Evolutionary conservation across 2,888 invertebrate genomes (phyloP).

Genomic region (Aricia artaxerxes): DNA sequence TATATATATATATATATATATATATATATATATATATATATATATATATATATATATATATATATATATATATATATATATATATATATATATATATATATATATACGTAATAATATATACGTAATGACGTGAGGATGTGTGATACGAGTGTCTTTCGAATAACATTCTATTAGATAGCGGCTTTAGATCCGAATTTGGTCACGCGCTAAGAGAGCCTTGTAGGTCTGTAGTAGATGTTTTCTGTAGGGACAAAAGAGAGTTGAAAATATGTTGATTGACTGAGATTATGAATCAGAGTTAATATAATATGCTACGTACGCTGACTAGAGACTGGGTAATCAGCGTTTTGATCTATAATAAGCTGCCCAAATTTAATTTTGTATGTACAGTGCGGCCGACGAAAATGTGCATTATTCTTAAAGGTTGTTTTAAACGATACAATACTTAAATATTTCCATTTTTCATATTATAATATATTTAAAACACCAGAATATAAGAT

Average conservation of each 20-base stretch:
- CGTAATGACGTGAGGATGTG: no score
- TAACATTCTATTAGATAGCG: neutral
- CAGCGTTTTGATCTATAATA: neutral
- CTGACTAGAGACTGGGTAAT: neutral
- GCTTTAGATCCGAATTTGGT: neutral
- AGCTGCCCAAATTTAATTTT: neutral
- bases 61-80: no score
- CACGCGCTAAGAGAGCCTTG: neutral
- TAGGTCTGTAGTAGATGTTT: neutral
- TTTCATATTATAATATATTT: no score
- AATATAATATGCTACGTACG: neutral
- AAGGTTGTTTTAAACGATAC: neutral
- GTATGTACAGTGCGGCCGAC: neutral
- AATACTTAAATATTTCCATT: no score
- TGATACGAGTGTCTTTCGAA: neutral
- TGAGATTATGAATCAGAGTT: neutral
- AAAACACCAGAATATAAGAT: neutral
- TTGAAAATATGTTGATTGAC: neutral
- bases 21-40: no score
- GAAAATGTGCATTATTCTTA: neutral
- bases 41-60: no score
- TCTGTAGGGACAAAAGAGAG: neutral
- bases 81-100: no score
- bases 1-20: no score
- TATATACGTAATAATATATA: no score